phyloP scores from a whole-genome alignment of 2,797 vertebrate species.

The Okamejei kenojei region DNA sequence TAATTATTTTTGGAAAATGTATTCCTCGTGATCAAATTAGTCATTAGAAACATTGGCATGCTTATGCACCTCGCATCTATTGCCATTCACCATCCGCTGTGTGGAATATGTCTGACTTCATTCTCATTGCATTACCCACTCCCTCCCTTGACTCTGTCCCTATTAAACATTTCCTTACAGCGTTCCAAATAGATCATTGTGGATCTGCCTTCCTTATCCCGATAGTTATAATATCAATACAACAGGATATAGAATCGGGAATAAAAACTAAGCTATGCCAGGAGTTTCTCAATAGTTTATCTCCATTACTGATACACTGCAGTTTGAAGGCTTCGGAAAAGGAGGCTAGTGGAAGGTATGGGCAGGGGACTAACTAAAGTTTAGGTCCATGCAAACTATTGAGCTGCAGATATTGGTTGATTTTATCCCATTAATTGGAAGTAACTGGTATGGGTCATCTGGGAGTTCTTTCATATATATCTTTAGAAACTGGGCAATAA shows the following conservation, averaged over 20 bases:
- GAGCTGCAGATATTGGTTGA: background rate
- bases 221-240: background rate
- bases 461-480: background rate
- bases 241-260: background rate
- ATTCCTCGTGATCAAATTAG: background rate
- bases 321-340: background rate
- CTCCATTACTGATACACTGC: background rate
- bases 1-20: too few relatives aligned
- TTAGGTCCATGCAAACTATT: background rate
- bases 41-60: background rate
- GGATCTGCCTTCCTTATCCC: background rate
- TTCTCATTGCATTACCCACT: too few relatives aligned
- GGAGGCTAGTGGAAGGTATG: too few relatives aligned
- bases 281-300: background rate
- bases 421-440: background rate
- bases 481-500: background rate
- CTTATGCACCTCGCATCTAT: background rate
- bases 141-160: background rate
- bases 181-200: background rate
- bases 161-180: background rate
- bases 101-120: background rate
- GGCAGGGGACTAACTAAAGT: too few relatives aligned
- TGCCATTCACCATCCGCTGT: too few relatives aligned
- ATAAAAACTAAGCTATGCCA: background rate
- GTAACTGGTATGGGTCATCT: background rate